Evolutionary conservation across 2,888 invertebrate species (phyloP).

Genomic region (Pimpla rufipes): DNA sequence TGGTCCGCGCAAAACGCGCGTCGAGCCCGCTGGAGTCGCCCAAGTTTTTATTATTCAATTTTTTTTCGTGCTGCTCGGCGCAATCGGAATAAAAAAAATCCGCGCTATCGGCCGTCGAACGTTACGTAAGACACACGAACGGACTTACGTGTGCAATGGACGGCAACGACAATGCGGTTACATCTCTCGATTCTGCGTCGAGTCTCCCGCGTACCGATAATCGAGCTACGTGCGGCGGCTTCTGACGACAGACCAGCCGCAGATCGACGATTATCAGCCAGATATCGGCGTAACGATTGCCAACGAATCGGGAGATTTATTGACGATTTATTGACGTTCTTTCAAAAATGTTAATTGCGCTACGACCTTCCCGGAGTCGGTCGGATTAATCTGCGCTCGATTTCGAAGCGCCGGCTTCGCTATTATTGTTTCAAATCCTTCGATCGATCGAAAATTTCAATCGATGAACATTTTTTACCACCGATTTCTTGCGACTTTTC

Average conservation of each 20-base stretch:
- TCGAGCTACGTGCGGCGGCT: constrained; percentile 4
- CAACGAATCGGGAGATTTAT: background rate
- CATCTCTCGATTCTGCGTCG: background rate
- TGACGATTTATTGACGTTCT: background rate
- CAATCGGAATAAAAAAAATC: background rate
- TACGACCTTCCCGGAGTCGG: too few relatives aligned
- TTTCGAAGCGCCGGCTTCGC: too few relatives aligned
- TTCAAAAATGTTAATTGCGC: too few relatives aligned
- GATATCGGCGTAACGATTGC: background rate
- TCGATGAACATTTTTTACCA: too few relatives aligned
- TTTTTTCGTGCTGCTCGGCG: background rate
- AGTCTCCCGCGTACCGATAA: background rate
- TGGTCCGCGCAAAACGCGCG: background rate
- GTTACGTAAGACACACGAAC: constrained; percentile 14
- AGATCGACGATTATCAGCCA: background rate
- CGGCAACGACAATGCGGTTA: background rate
- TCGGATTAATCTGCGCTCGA: too few relatives aligned
- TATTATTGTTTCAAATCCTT: too few relatives aligned
- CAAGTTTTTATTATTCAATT: too few relatives aligned
- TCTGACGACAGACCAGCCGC: background rate
- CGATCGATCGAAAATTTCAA: too few relatives aligned
- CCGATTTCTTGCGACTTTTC: too few relatives aligned
- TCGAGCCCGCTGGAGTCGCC: too few relatives aligned
- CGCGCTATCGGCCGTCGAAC: background rate
- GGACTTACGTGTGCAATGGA: background rate